Base-by-base conservation (phyloP, 1,140 invertebrate species). In the Magallana gigas region DNA sequence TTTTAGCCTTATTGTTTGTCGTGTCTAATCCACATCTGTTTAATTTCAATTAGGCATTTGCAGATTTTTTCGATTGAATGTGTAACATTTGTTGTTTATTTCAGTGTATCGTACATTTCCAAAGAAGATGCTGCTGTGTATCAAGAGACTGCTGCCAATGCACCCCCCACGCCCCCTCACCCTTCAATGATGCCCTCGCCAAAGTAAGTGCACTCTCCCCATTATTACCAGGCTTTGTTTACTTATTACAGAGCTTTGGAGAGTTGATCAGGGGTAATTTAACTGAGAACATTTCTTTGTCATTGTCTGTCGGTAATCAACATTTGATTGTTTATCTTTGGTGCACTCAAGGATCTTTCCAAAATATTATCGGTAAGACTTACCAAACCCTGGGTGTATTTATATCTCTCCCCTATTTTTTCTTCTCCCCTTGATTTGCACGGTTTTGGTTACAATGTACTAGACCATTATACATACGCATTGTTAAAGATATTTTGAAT, bases 31-130 rank as follows among this genome's bases (percentile, higher is more conserved):
- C 36, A 48, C 36, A 48, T 2, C 36, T 48, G 36, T 48, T 48
- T 48, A 48, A 48, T 48, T 48, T 48, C 36, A 48, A 48, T 48
- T 4, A 48, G 36, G 5, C 36, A 48, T 5, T 48, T 48, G 36
- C 36, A 4, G 36, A 48, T 48, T 2, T 48, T 48, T 48, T 23
- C 23, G 36, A 48, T 48, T 48, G 3, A 48, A 48, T 48, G 14
- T 18, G 14, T 16, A 14, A 64, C 14, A 64, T 64, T 16, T 64
- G 14, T 64, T 64, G 57, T 84, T 86, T 62, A 81, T 94, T 95
- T 36, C 91, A 96, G 96, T 91, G 94, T 96, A 82, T 94, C 94
- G 9, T 96, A 96, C 91, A 96, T 96, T 88, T 94, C 95, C 59
- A 94, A 93, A 57, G 91, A 94, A 82, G 96, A 96, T 94, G 96